A percentile compares a stretch with the other conserved stretches of the same genome.
Conservation (phyloP, 2,113 vertebrate genomes). For the Campylomormyrus tamandua region DNA sequence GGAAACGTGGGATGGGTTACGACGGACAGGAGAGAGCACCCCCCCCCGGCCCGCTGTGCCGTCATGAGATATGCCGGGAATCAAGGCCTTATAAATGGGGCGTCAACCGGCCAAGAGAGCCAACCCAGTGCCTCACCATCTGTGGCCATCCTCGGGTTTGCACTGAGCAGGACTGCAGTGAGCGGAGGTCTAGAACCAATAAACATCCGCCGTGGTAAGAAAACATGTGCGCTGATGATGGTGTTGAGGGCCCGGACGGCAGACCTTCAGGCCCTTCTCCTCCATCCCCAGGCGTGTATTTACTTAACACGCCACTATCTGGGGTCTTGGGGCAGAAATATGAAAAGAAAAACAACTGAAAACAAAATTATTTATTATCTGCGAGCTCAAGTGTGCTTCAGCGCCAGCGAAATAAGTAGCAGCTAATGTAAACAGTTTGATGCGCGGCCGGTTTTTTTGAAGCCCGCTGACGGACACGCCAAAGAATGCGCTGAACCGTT, state of each 20-base stretch:
- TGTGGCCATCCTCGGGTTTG: background rate
- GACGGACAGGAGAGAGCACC: background rate
- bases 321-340: slow-evolving; percentile 16
- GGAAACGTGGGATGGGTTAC: background rate
- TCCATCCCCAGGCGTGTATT: slow-evolving; percentile 23
- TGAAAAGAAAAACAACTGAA: slow-evolving; percentile 40
- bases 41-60: background rate
- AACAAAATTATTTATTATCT: slow-evolving; percentile 44
- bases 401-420: slow-evolving; percentile 54
- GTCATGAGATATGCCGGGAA: background rate
- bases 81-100: background rate
- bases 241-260: slow-evolving; percentile 20
- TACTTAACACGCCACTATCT: slow-evolving; percentile 32
- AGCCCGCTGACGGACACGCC: slow-evolving; percentile 53
- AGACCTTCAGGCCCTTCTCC: background rate
- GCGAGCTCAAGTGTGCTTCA: slow-evolving; percentile 35
- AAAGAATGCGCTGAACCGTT: slow-evolving; percentile 59
- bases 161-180: background rate
- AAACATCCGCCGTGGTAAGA: background rate
- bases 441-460: slow-evolving; percentile 36
- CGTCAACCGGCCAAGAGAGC: background rate
- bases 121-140: background rate
- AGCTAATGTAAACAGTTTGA: slow-evolving; percentile 50
- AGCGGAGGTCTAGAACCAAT: background rate
- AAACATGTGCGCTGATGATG: background rate